Percentiles rank a stretch among this genome's conserved stretches.
These are phyloP conservation scores for Hydropsyche tenuis DNA, from an alignment of 1,140 invertebrate genomes.

Conservation along the genomic window DNA sequence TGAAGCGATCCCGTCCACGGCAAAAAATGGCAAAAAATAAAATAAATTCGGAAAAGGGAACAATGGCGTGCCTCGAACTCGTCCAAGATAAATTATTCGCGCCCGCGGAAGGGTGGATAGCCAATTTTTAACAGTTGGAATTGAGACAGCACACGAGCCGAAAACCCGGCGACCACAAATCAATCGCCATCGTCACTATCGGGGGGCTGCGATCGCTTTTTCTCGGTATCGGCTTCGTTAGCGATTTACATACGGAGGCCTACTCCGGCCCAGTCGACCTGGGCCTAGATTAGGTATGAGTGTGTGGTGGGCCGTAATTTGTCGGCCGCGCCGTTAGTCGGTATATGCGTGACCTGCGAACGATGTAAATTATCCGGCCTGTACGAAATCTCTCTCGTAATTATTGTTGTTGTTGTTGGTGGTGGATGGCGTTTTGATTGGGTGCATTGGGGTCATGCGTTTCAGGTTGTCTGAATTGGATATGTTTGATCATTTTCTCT, in stretches of 20 bases:
- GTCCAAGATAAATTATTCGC: constrained; percentile 18
- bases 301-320: too few relatives aligned
- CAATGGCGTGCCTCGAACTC: constrained; percentile 7
- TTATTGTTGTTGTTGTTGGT: too few relatives aligned
- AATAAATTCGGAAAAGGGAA: too few relatives aligned
- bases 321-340: not conserved
- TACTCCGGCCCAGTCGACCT: not conserved
- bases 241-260: constrained; percentile 28
- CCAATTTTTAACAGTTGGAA: constrained; percentile 22
- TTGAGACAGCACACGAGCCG: constrained; percentile 31
- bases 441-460: too few relatives aligned
- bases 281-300: not conserved
- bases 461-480: too few relatives aligned
- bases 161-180: constrained; percentile 34
- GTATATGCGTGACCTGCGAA: too few relatives aligned
- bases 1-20: too few relatives aligned
- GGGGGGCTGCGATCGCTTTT: not conserved
- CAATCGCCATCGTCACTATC: constrained; percentile 27
- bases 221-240: constrained; percentile 36
- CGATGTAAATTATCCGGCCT: too few relatives aligned
- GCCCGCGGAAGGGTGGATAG: not conserved
- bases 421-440: too few relatives aligned
- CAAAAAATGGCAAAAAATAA: too few relatives aligned
- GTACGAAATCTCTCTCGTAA: too few relatives aligned
- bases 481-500: too few relatives aligned